A percentile compares a stretch with the other conserved stretches of the same genome.
These are phyloP conservation scores for Eupleurogrammus muticus DNA, from an alignment of 2,797 vertebrate genomes.

Conservation along the genomic window DNA sequence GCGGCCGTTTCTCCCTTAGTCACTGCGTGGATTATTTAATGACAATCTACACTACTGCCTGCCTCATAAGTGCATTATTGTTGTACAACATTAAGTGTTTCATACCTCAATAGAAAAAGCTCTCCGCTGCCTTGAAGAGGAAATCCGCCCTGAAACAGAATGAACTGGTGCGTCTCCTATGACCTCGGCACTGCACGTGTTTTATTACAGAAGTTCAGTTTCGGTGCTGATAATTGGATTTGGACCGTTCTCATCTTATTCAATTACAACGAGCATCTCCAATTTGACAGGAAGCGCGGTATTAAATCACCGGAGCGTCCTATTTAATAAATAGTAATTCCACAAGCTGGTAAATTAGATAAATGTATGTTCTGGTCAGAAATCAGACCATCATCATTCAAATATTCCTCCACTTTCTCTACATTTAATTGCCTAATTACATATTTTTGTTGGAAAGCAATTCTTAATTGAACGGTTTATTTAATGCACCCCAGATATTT, in stretches of 20 bases:
- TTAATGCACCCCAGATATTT: slow-evolving; percentile 15
- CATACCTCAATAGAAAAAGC: slow-evolving; percentile 75
- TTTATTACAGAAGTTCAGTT: not conserved
- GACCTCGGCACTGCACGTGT: slow-evolving; percentile 6
- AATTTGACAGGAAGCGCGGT: not conserved
- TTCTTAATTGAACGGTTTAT: slow-evolving; percentile 4
- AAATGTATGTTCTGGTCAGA: not conserved
- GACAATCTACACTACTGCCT: slow-evolving; percentile 65
- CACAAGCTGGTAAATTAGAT: not conserved
- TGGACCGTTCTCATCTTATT: not conserved
- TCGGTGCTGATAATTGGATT: not conserved
- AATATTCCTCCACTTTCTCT: not conserved
- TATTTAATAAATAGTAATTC: not conserved
- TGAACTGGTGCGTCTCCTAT: slow-evolving; percentile 1
- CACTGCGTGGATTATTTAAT: slow-evolving; percentile 56
- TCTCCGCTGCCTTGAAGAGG: slow-evolving; percentile 67
- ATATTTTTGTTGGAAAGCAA: slow-evolving; percentile 9
- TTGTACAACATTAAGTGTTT: slow-evolving; percentile 78
- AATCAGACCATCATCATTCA: slow-evolving; percentile 14
- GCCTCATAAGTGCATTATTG: slow-evolving; percentile 86
- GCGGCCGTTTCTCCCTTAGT: slow-evolving; percentile 38
- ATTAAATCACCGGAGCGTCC: not conserved
- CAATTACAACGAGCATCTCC: too few species aligned
- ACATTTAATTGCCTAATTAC: slow-evolving; percentile 12
- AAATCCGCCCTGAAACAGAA: slow-evolving; percentile 63